Conservation (phyloP, 2,113 vertebrate genomes). For the Corapipo altera region DNA sequence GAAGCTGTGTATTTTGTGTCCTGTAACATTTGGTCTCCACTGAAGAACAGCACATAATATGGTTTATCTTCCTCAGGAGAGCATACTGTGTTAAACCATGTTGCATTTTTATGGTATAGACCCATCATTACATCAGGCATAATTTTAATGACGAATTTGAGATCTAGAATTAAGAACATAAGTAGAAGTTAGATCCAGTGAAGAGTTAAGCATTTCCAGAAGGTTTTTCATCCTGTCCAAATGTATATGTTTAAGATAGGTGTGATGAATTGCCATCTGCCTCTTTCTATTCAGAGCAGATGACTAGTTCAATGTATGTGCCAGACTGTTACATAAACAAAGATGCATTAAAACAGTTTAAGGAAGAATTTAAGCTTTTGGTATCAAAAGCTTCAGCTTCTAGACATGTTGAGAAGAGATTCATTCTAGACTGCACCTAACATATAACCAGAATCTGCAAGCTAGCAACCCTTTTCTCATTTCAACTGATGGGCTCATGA, state of each 20-base stretch:
- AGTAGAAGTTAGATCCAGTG: not conserved
- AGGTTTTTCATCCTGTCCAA: not conserved
- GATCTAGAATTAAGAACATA: not conserved
- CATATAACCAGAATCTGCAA: not conserved
- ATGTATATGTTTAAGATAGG: not conserved
- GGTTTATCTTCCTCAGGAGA: not conserved
- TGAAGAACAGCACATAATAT: not conserved
- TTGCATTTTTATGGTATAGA: not conserved
- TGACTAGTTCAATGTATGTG: not conserved
- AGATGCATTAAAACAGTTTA: not conserved
- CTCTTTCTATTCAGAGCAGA: not conserved
- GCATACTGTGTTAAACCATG: not conserved
- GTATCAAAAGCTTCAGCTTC: not conserved
- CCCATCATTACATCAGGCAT: not conserved
- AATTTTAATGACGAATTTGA: not conserved
- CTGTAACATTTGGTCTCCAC: not conserved
- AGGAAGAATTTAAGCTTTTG: not conserved
- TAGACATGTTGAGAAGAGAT: not conserved
- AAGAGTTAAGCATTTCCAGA: not conserved
- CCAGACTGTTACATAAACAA: slow-evolving; percentile 34
- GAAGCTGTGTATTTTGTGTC: not conserved
- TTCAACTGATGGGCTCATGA: rapidly evolving
- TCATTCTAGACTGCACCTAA: not conserved
- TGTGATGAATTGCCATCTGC: slow-evolving; percentile 9
- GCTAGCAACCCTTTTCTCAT: not conserved